Conservation (phyloP, 2,888 invertebrate genomes). For the Dascillus cervinus region DNA sequence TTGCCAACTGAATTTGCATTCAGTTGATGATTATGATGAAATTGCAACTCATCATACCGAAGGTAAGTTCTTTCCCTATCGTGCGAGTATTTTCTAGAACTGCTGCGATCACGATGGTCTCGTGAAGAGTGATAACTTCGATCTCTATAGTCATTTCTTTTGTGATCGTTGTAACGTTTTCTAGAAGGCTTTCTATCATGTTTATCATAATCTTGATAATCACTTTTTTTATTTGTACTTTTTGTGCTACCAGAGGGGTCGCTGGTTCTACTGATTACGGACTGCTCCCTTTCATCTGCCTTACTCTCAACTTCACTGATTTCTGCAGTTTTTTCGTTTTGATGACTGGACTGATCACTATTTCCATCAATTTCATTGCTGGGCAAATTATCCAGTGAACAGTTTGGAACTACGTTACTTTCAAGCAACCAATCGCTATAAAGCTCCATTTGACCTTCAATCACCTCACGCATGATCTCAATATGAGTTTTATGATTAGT, state of each 20-base stretch:
- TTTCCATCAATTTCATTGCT: constrained; percentile 9
- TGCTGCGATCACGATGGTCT: too few relatives aligned
- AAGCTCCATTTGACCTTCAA: constrained; percentile 47
- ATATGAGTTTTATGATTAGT: constrained; percentile 51
- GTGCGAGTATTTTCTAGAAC: too few relatives aligned
- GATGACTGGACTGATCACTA: constrained; percentile 1
- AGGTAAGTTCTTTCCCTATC: too few relatives aligned
- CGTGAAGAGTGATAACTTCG: too few relatives aligned
- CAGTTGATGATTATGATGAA: too few relatives aligned
- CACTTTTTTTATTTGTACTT: constrained; percentile 4
- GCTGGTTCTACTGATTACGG: constrained; percentile 8
- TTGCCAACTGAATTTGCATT: neutral
- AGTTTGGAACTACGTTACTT: neutral
- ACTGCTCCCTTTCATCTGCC: constrained; percentile 8
- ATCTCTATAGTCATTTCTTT: too few relatives aligned
- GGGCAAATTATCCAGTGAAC: constrained; percentile 29
- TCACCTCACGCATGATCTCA: constrained; percentile 51
- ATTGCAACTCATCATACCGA: too few relatives aligned
- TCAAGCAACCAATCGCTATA: constrained; percentile 30
- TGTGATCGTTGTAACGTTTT: constrained; percentile 3
- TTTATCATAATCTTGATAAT: constrained; percentile 1
- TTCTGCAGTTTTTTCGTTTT: constrained; percentile 1
- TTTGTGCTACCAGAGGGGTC: constrained; percentile 10
- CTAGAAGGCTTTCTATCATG: constrained; percentile 1
- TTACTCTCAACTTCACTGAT: constrained; percentile 4